Base-by-base conservation (phyloP, 2,113 vertebrate species). In the Drymodes brunneopygia region DNA sequence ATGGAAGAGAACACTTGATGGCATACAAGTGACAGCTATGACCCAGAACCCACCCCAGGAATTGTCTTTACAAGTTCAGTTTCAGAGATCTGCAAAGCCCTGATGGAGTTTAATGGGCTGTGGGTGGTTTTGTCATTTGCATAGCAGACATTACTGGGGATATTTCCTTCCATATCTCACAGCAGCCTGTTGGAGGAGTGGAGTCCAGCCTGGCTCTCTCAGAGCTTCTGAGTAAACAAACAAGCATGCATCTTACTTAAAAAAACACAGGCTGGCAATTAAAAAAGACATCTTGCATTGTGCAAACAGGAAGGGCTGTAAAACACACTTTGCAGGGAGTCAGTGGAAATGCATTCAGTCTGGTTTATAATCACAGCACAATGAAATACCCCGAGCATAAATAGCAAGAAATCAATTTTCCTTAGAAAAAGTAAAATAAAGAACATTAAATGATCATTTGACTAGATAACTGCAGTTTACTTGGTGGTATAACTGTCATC, bases 331-430 rank as follows among this genome's bases (percentile, higher is more conserved):
- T 64, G 86, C 79, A 86, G 92, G 92, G 92, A 96, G 92, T 71
- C 86, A 5, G 96, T 97, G 88, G 64, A 67, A 92, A 81, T 8
- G 40, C 53, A 6, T 93, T 96, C 81, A 51, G 94, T 85, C 74
- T 97, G 51, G 91, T 97, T 97, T 94, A 96, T 96, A 96, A 97
- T 96, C 95, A 96, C 91, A 96, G 93, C 86, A 96, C 92, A 95
- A 87, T 95, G 95, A 97, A 96, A 97, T 86, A 96, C 84, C 33
- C 94, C 15, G 67, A 84, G 92, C 82, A 80, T 97, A 97, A 97
- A 97, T 94, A 95, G 95, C 96, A 96, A 96, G 95, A 94, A 96
- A 98, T 97, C 95, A 96, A 97, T 97, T 97, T 97, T 96, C 91
- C 92, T 96, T 93, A 91, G 89, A 92, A 95, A 96, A 96, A 95